Percentiles rank a stretch among this genome's conserved stretches.
These are phyloP conservation scores for Rhynchomys soricoides DNA, from an alignment of 2,113 vertebrate genomes.

Conservation along the genomic window DNA sequence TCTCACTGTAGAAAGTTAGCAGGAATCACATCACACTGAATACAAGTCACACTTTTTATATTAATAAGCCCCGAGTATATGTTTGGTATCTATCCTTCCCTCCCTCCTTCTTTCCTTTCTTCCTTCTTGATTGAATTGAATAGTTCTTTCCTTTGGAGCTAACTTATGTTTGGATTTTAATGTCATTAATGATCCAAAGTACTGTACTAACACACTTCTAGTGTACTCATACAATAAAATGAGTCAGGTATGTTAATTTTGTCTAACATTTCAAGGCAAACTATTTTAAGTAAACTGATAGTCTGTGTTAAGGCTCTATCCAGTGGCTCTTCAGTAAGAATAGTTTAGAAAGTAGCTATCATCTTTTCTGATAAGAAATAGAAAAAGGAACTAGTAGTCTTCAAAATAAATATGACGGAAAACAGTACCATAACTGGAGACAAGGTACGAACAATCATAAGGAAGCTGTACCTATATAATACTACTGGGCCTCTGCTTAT, in stretches of 20 bases:
- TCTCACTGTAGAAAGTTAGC: background rate
- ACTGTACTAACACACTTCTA: background rate
- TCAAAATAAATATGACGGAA: background rate
- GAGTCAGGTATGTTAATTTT: background rate
- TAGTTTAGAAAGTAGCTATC: background rate
- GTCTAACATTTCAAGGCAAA: background rate
- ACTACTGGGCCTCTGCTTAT: too few relatives aligned
- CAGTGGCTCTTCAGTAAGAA: background rate
- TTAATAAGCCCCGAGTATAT: background rate
- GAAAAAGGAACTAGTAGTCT: background rate
- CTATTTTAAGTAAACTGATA: background rate
- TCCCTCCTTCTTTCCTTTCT: too few relatives aligned
- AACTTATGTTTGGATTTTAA: slow-evolving; percentile 43
- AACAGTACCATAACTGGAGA: background rate
- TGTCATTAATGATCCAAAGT: slow-evolving; percentile 6
- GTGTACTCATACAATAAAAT: background rate
- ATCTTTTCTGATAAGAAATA: background rate
- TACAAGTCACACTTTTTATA: background rate
- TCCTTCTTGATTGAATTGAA: background rate
- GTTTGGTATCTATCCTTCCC: too few relatives aligned
- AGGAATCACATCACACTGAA: background rate
- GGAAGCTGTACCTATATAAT: too few relatives aligned
- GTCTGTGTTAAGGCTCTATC: background rate
- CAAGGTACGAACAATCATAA: background rate
- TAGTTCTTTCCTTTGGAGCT: slow-evolving; percentile 9